A percentile compares a stretch with the other conserved stretches of the same genome.
Conservation (phyloP, 1,140 invertebrate genomes). For the Meloidogyne exigua region DNA sequence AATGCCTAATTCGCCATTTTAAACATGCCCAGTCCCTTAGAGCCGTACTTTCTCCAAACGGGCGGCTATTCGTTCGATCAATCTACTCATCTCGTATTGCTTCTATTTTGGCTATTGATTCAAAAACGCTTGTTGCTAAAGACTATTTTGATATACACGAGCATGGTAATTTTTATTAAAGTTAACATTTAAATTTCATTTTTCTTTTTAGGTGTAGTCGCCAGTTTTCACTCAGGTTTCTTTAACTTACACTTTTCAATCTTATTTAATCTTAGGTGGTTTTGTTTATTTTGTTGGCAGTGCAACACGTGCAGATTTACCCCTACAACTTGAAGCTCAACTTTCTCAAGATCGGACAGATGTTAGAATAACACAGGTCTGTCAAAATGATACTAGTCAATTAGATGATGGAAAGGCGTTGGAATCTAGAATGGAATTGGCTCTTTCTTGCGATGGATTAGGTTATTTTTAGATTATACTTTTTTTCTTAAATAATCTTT, state of each 20-base stretch:
- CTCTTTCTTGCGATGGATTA: constrained; percentile 15
- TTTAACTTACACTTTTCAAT: neutral
- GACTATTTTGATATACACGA: constrained; percentile 9
- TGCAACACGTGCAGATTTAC: constrained; percentile 13
- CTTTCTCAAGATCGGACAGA: constrained; percentile 17
- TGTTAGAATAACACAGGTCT: constrained; percentile 9
- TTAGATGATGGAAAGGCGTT: neutral
- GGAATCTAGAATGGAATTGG: constrained; percentile 28
- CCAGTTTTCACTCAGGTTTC: constrained; percentile 7
- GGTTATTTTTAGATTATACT: constrained; percentile 9
- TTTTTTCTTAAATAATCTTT: neutral
- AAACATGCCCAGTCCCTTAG: neutral
- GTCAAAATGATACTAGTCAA: constrained; percentile 13
- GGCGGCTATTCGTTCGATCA: constrained; percentile 15
- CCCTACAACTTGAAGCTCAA: neutral
- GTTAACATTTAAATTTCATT: neutral
- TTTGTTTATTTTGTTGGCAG: constrained; percentile 18
- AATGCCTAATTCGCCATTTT: neutral
- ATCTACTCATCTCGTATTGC: constrained; percentile 6
- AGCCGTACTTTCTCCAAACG: constrained; percentile 4
- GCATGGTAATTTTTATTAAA: neutral
- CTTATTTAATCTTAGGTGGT: neutral
- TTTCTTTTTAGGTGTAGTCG: constrained; percentile 7
- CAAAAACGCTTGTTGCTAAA: neutral
- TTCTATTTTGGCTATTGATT: neutral